Percentiles rank a stretch among this genome's conserved stretches.
Conservation (phyloP, 1,140 invertebrate genomes). For the Leptinotarsa lineolata region DNA sequence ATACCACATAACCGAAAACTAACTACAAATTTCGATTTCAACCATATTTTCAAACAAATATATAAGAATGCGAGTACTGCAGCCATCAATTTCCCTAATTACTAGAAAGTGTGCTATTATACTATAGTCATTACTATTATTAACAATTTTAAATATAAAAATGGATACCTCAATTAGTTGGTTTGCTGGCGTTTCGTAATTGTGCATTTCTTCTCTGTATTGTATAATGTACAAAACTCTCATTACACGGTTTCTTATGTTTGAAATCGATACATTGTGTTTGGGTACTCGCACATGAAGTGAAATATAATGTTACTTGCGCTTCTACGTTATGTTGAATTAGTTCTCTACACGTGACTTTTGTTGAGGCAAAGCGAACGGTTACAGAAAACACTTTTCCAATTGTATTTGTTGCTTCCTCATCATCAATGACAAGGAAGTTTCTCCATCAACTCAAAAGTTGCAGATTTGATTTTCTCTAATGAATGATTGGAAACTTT, state of each 20-base stretch:
- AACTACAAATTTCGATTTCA: neutral
- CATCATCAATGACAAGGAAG: too few species aligned
- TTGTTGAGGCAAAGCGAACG: too few species aligned
- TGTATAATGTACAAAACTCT: neutral
- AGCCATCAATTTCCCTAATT: neutral
- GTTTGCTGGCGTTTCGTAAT: neutral
- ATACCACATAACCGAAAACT: neutral
- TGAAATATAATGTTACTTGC: neutral
- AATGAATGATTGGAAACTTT: too few species aligned
- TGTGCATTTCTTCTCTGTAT: neutral
- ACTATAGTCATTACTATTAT: neutral
- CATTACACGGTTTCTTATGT: neutral
- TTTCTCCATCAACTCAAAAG: too few species aligned
- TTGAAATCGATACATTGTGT: slow-evolving; percentile 1
- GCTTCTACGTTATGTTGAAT: neutral
- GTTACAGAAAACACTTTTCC: too few species aligned
- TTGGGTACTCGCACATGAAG: neutral
- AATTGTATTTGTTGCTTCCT: too few species aligned
- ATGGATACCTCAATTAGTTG: neutral
- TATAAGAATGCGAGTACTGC: neutral
- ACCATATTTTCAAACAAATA: neutral
- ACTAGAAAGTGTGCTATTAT: neutral
- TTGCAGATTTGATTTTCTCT: too few species aligned
- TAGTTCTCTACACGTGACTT: too few species aligned
- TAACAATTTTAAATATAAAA: neutral